A percentile compares a stretch with the other conserved stretches of the same genome.
phyloP scores from a whole-genome alignment of 2,888 invertebrate genomes.

The Orthonevra nobilis region DNA sequence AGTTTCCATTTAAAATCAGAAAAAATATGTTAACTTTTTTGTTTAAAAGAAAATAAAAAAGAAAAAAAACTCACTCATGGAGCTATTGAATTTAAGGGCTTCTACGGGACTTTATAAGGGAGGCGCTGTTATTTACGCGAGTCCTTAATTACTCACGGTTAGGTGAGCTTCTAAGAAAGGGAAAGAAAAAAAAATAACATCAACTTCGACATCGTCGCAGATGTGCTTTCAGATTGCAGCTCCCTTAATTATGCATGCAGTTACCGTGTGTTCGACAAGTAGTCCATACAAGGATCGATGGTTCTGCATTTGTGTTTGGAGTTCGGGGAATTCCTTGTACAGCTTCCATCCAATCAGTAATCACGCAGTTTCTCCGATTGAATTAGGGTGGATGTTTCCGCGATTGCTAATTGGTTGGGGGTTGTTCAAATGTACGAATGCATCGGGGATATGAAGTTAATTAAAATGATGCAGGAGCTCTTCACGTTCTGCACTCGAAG shows the following conservation, averaged over 20 bases:
- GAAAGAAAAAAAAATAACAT: no score
- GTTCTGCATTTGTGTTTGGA: background rate
- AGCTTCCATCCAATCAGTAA: background rate
- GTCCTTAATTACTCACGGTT: conserved; percentile 39
- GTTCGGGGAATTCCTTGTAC: no score
- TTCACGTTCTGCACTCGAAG: no score
- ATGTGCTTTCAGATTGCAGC: conserved; percentile 5
- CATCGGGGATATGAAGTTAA: conserved; percentile 24
- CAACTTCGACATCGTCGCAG: conserved; percentile 11
- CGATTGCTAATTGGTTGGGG: conserved; percentile 20
- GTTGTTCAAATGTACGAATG: background rate
- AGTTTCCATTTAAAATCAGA: no score
- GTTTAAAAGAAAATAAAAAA: no score
- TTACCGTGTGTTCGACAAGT: no score
- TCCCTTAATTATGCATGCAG: no score
- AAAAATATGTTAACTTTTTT: no score
- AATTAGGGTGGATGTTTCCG: conserved; percentile 9
- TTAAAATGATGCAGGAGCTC: conserved; percentile 26
- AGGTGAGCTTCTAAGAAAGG: conserved; percentile 19
- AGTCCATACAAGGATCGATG: no score
- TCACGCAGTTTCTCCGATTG: conserved; percentile 24
- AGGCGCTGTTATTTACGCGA: conserved; percentile 5
- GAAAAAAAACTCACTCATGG: background rate
- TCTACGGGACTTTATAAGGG: background rate
- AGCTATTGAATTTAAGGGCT: background rate